These are phyloP conservation scores for Cephus sareptanus DNA, from an alignment of 2,888 invertebrate species.

Conservation along the genomic window DNA sequence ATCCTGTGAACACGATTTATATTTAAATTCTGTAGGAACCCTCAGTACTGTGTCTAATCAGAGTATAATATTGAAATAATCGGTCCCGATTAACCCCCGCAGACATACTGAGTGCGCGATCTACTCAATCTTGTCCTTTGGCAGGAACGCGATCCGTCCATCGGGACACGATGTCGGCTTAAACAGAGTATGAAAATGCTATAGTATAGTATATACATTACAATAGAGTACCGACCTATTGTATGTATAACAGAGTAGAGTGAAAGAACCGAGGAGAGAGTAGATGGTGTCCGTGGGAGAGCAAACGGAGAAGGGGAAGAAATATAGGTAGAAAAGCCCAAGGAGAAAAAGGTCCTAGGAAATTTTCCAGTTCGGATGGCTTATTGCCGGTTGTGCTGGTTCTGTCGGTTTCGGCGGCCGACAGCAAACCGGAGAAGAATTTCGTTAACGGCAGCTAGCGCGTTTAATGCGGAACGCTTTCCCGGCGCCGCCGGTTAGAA, in stretches of 20 bases:
- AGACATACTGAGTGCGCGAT: background rate
- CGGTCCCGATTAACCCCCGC: background rate
- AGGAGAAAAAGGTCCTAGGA: constrained; percentile 7
- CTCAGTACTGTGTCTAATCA: background rate
- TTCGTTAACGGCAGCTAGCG: constrained; percentile 37
- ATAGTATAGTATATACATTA: background rate
- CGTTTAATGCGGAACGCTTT: constrained; percentile 33
- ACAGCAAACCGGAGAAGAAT: constrained; percentile 23
- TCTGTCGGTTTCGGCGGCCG: background rate
- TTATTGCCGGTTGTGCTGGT: background rate
- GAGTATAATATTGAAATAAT: background rate
- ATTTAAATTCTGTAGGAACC: background rate
- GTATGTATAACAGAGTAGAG: background rate
- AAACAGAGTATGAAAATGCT: background rate
- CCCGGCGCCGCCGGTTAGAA: background rate
- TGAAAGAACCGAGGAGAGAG: background rate
- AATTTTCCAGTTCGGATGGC: constrained; percentile 17
- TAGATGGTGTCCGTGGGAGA: no score
- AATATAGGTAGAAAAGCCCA: constrained; percentile 10
- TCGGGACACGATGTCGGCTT: background rate
- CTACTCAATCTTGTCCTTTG: background rate
- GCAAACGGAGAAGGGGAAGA: constrained; percentile 4
- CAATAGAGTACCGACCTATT: background rate
- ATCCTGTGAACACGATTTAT: background rate
- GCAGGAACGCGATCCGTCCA: background rate